These are phyloP conservation scores for Streptopelia turtur DNA, from an alignment of 2,797 vertebrate species.

Conservation along the genomic window DNA sequence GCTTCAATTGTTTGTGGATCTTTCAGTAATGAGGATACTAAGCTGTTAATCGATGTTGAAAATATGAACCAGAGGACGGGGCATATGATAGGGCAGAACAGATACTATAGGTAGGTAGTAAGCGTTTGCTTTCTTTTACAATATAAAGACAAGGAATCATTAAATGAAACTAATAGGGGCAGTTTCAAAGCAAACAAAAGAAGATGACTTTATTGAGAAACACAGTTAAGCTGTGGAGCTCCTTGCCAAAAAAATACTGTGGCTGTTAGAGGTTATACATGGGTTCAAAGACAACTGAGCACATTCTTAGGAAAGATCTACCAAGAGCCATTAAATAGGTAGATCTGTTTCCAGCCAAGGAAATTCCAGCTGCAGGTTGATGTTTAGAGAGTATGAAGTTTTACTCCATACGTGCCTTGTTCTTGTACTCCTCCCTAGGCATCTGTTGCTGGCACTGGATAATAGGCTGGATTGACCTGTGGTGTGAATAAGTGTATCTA, in stretches of 20 bases:
- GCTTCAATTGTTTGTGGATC: not conserved
- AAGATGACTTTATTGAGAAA: not conserved
- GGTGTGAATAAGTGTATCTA: not conserved
- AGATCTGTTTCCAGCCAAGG: not conserved
- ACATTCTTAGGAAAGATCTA: not conserved
- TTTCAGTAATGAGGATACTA: not conserved
- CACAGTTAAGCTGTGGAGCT: not conserved
- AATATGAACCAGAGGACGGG: not conserved
- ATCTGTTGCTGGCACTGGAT: not conserved
- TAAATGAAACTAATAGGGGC: not conserved
- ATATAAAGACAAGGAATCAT: not conserved
- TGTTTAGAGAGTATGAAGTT: not conserved
- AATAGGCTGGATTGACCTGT: not conserved
- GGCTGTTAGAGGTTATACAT: not conserved
- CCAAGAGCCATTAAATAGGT: not conserved
- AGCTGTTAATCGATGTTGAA: not conserved
- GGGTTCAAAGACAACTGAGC: not conserved
- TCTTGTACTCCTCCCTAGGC: not conserved
- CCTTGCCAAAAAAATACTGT: not conserved
- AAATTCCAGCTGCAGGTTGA: not conserved
- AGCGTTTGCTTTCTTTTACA: slow-evolving; percentile 5
- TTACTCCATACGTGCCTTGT: not conserved
- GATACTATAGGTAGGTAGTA: not conserved
- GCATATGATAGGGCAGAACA: not conserved
- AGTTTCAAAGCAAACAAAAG: not conserved